Evolutionary conservation across 2,888 invertebrate genomes (phyloP), one percentile per base, ranked within the genome.

Genomic region (Limenitis camilla): DNA sequence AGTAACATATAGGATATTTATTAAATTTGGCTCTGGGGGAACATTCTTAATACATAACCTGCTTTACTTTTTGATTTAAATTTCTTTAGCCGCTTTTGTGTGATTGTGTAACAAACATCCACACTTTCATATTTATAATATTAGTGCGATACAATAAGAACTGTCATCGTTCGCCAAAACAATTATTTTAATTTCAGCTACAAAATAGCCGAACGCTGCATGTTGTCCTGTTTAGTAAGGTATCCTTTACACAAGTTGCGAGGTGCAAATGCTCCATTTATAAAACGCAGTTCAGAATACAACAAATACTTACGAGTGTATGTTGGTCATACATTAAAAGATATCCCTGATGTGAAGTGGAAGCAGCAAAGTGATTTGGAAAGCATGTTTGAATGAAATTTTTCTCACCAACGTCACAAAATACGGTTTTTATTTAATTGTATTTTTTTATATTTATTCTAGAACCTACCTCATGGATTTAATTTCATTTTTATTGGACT

Each of bases 181-280:
- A 10, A 7, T 11, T 38, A 7, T 10, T 50, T 47, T 40, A 10
- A n/a, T 61, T 63, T 4, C 66, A 86, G 86, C 49, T 81, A 76
- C 67, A 86, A 85, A 62, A 73, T 86, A 49, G 86, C 85, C 0
- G 86, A 86, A 56, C 76, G 80, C 9, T 81, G 81, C 59, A 79
- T 79, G 74, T 63, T 85, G 35, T 72, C 74, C 29, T 86, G 83
- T 61, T 56, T 82, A 27, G 68, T 70, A 0, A 78, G 74, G 61
- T 84, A 73, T 39, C 83, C 85, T 0, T 61, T 86, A 0, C 79
- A 85, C 66, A 77, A 76, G 46, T 62, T 86, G 30, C 72, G 81
- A 5, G 76, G 76, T 0, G 27, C 69, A 1, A 70, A 70, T 47
- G 74, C 75, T 0, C 75, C 83, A 0, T 82, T 71, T 61, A 71